A percentile compares a stretch with the other conserved stretches of the same genome.
Evolutionary conservation across 2,113 vertebrate species (phyloP).

Genomic region (Prunella himalayana): DNA sequence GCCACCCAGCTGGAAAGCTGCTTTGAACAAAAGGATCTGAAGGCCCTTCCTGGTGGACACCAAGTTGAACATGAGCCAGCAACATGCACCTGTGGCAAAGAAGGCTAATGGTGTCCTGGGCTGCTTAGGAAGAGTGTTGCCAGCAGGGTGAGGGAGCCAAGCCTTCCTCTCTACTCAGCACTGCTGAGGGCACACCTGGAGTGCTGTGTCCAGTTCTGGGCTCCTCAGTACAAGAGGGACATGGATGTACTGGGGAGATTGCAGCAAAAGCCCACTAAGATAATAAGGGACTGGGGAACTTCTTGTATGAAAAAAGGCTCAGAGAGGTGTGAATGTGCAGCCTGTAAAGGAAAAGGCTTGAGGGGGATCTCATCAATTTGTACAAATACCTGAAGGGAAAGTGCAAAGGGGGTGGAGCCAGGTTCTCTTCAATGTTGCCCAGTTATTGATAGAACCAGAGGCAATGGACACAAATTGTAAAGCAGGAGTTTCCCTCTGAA

Average conservation of each 20-base stretch:
- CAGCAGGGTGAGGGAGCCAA: fast-evolving
- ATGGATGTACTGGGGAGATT: fast-evolving
- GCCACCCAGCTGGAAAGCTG: neutral
- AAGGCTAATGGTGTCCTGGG: neutral
- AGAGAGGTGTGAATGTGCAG: neutral
- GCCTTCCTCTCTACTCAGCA: neutral
- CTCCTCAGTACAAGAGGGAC: neutral
- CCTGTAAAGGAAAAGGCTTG: neutral
- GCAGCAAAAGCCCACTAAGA: neutral
- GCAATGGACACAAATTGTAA: neutral
- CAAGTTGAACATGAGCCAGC: neutral
- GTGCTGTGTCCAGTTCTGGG: neutral
- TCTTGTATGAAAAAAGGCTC: neutral
- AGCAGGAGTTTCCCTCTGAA: neutral
- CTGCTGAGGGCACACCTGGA: neutral
- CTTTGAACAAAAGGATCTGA: neutral
- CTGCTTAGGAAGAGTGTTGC: neutral
- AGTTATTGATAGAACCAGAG: neutral
- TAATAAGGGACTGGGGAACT: neutral
- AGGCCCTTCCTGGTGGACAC: neutral
- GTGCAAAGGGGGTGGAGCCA: neutral
- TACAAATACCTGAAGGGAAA: neutral
- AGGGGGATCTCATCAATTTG: neutral
- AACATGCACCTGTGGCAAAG: neutral
- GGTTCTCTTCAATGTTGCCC: neutral